Conservation (phyloP, 2,113 vertebrate genomes). For the Naja naja region DNA sequence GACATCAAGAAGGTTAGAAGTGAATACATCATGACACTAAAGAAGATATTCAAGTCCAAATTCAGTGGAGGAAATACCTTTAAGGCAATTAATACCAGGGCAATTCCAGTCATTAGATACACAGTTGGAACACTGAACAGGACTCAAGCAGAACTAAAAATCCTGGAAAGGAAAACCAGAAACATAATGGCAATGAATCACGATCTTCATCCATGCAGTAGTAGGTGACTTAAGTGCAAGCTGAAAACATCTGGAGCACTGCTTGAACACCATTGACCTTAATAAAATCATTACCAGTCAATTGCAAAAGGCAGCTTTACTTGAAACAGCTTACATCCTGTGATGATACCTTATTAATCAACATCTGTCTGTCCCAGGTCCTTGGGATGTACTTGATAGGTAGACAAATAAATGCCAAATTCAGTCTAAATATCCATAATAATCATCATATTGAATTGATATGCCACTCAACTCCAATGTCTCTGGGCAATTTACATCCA, state of each 20-base stretch:
- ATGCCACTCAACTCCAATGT: too few species aligned
- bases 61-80: neutral
- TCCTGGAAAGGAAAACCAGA: neutral
- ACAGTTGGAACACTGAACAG: neutral
- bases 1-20: neutral
- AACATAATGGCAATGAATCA: neutral
- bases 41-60: neutral
- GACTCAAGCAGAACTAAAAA: neutral
- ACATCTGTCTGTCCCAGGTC: neutral
- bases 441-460: neutral
- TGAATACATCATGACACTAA: neutral
- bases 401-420: neutral
- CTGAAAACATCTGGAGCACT: neutral
- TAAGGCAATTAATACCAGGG: neutral
- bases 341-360: neutral
- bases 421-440: neutral
- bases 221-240: neutral
- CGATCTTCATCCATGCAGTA: neutral
- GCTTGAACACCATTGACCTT: neutral
- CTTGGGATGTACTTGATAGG: neutral
- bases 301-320: neutral
- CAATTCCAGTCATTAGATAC: neutral
- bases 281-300: neutral
- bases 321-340: neutral
- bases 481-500: too few species aligned